Conservation (phyloP, 2,113 vertebrate genomes). For the Syngnathoides biaculeatus region DNA sequence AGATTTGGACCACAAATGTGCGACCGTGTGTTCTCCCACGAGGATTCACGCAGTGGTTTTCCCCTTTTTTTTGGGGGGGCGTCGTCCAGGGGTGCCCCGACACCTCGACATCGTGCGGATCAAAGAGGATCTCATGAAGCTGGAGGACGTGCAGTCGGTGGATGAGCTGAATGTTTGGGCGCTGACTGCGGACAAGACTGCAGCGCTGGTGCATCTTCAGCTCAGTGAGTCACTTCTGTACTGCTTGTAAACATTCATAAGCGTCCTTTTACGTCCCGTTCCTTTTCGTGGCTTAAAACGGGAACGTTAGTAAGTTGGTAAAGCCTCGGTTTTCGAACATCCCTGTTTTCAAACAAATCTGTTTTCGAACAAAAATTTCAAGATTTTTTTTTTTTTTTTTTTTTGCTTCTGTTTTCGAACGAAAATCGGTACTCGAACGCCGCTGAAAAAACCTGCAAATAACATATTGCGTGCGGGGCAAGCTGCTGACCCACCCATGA, state of each 20-base stretch:
- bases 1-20: not conserved
- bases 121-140: constrained; percentile 86
- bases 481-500: no score
- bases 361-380: no score
- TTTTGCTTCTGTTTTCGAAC: no score
- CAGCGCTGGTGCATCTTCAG: constrained; percentile 87
- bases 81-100: constrained; percentile 80
- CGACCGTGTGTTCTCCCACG: not conserved
- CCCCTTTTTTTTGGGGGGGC: not conserved
- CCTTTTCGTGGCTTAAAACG: no score
- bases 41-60: not conserved
- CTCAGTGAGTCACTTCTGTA: constrained; percentile 76
- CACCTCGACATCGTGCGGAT: constrained; percentile 85
- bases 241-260: not conserved
- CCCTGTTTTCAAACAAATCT: no score
- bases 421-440: no score
- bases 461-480: no score
- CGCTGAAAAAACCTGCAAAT: no score
- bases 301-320: no score
- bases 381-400: no score
- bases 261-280: not conserved
- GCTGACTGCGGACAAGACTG: constrained; percentile 86
- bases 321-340: no score
- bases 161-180: constrained; percentile 95
- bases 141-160: constrained; percentile 89